Evolutionary conservation across 2,113 vertebrate species (phyloP), one percentile per base, ranked within the genome.

Genomic region (Enhydra lutris): DNA sequence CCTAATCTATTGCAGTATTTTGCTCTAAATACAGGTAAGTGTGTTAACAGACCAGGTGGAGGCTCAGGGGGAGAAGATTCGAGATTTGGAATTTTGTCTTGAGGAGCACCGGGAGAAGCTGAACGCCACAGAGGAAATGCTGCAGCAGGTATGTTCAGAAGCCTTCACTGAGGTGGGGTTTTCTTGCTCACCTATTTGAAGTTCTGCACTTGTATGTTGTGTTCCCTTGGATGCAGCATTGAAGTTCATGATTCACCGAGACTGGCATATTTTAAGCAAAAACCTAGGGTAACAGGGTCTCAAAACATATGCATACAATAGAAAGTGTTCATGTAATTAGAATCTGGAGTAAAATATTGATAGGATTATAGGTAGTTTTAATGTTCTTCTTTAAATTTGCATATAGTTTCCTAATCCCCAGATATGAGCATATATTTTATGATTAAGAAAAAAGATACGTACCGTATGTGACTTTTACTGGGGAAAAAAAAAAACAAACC

Each of bases 41-140:
- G 99, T 99, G 93, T 98, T 99, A 94, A 99, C 99, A 1, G 99
- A 99, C 98, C 99, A 99, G 97, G 99, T 99, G 90, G 99, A 99
- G 92, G 99, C 99, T 42, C 99, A 99, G 65, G 99, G 99, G 61
- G 99, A 99, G 97, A 99, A 99, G 99, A 99, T 99, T 94, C 99
- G 99, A 31, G 99, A 99, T 97, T 98, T 99, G 95, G 99, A 99
- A 90, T 97, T 99, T 84, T 99, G 99, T 98, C 99, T 99, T 80
- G 99, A 99, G 45, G 99, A 99, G 83, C 99, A 99, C 99, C 98
- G 99, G 90, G 99, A 99, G 91, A 99, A 99, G 97, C 98, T 99
- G 96, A 99, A 99, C 15, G 98, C 99, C 89, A 99, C 99, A 0
- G 99, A 99, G 76, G 99, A 99, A 93, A 99, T 99, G 99, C 98